Base-by-base conservation (phyloP, 2,113 vertebrate genomes). In the Tachycineta bicolor region DNA sequence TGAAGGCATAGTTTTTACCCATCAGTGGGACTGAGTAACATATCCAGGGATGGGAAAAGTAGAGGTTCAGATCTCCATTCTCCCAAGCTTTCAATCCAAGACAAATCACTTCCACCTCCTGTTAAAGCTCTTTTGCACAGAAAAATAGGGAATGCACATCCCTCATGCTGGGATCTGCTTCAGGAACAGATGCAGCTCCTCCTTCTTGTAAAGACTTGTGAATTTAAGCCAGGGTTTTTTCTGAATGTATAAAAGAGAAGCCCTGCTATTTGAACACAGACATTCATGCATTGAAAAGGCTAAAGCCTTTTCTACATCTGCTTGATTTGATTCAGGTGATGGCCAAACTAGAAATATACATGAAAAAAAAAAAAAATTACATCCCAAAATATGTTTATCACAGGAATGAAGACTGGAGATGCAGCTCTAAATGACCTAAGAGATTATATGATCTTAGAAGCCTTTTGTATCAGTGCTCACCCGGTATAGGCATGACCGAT, bases 1-100 rank as follows among this genome's bases (percentile, higher is more conserved):
- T 41, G 46, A 83, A 65, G 12, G 26, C 12, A 41, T 33, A 33
- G 19, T 41, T 89, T 89, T 58, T 33, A 56, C 6, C 23, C 12
- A 5, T 43, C 23, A 8, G 46, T 46, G 43, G 20, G 24, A 53
- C 20, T 52, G n/a, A 93, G 7, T 26, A 75, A 58, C 10, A 37
- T 3, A 82, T 3, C 9, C n/a, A 56, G 29, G 16, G 12, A 62
- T 0, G 7, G 34, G 10, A 55, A 10, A 47, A 53, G 25, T 1
- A 65, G 37, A 83, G 21, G 23, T 44, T 83, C 56, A 71, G 16
- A 64, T 23, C 34, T 73, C 14, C 6, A 11, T 50, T 53, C 24
- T 26, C 22, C 21, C 34, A 43, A 50, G 33, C 83, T 56, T 86
- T 92, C 71, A 90, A 28, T 26, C 44, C 33, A 2, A 78, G 20